Evolutionary conservation across 2,888 invertebrate species (phyloP).

Genomic region (Vesta saturnalis): DNA sequence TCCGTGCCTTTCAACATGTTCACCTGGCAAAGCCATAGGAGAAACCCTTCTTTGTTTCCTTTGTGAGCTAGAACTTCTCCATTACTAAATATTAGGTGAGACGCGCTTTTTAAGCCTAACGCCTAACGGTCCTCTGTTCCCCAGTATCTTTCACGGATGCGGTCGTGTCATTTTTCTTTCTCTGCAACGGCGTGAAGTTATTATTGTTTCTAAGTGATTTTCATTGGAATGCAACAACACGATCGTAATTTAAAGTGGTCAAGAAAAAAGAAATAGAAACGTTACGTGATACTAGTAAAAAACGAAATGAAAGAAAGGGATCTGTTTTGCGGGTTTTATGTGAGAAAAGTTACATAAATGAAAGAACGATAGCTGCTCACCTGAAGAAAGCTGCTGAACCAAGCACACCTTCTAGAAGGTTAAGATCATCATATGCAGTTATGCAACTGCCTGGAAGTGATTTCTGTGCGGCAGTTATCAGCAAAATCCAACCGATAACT

Average conservation of each 20-base stretch:
- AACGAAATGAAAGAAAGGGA: slow-evolving; percentile 7
- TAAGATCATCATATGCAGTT: background rate
- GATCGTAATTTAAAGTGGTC: slow-evolving; percentile 8
- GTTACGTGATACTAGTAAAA: slow-evolving; percentile 14
- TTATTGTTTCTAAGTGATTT: slow-evolving; percentile 18
- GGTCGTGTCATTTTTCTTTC: too few species aligned
- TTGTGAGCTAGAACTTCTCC: too few species aligned
- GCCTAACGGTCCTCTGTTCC: too few species aligned
- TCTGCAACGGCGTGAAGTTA: slow-evolving; percentile 4
- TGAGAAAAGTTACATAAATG: background rate
- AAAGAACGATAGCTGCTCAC: background rate
- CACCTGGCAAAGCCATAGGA: too few species aligned
- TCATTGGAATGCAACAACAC: background rate
- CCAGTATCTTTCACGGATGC: too few species aligned
- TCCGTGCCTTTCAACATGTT: too few species aligned
- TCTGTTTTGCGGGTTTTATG: background rate
- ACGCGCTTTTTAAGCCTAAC: too few species aligned
- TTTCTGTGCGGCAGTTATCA: slow-evolving; percentile 1
- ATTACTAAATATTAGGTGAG: too few species aligned
- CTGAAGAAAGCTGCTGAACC: slow-evolving; percentile 2
- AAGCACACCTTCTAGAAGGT: background rate
- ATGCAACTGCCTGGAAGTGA: background rate
- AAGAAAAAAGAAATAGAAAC: slow-evolving; percentile 16
- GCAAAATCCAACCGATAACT: background rate
- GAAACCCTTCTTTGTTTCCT: too few species aligned